Percentiles rank a stretch among this genome's conserved stretches.
Evolutionary conservation across 2,888 invertebrate genomes (phyloP).

Genomic region (Standfussiana lucernea): DNA sequence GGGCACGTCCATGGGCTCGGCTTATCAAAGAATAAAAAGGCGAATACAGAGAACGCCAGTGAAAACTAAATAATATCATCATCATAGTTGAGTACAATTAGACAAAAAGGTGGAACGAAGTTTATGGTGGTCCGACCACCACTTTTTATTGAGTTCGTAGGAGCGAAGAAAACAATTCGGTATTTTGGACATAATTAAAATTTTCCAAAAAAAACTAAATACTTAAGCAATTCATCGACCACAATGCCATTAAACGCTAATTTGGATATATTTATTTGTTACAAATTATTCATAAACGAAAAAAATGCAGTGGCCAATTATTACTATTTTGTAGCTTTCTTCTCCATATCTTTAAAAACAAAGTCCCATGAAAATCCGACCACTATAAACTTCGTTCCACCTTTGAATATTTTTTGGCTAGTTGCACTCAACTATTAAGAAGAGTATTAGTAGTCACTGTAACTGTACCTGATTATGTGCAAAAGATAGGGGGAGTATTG

Average conservation of each 20-base stretch:
- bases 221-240: too few species aligned
- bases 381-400: neutral
- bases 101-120: neutral
- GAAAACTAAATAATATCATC: constrained; percentile 21
- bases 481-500: constrained; percentile 52
- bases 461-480: constrained; percentile 64
- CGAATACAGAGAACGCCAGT: constrained; percentile 92
- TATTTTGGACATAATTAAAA: too few species aligned
- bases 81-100: neutral
- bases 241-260: too few species aligned
- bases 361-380: too few species aligned
- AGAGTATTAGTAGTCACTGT: constrained; percentile 44
- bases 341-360: too few species aligned
- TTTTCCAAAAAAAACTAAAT: too few species aligned
- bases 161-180: too few species aligned
- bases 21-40: constrained; percentile 92
- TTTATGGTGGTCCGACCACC: neutral
- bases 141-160: too few species aligned
- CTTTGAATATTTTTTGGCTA: neutral
- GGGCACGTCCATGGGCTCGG: constrained; percentile 99
- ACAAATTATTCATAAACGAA: too few species aligned
- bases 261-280: too few species aligned
- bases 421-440: constrained; percentile 34
- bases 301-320: too few species aligned
- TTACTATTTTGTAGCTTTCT: too few species aligned